Conservation (phyloP, 2,113 vertebrate species). For the Mustelus asterias region DNA sequence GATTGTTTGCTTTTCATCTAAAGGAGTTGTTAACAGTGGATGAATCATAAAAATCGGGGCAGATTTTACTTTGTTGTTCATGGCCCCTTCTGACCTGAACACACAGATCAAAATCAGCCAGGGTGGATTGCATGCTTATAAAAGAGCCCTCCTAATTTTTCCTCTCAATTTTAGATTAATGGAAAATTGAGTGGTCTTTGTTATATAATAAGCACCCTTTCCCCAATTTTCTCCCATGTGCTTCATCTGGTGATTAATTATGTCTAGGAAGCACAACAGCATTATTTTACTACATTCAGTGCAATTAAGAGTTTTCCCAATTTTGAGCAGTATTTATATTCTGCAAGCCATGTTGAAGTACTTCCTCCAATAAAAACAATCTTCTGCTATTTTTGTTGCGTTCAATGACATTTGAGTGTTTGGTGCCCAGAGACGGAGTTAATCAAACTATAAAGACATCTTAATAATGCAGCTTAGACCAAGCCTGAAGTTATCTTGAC, state of each 20-base stretch:
- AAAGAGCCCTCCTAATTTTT: not conserved
- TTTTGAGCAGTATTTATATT: not conserved
- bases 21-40: too few relatives aligned
- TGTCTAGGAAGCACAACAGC: not conserved
- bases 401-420: not conserved
- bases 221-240: not conserved
- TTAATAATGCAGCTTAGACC: not conserved
- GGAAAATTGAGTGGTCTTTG: not conserved
- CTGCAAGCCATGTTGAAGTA: not conserved
- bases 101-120: not conserved
- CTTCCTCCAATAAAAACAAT: not conserved
- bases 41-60: not conserved
- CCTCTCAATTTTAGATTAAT: not conserved
- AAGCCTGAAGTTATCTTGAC: not conserved
- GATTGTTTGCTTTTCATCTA: too few relatives aligned
- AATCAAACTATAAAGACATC: not conserved
- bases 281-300: not conserved
- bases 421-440: not conserved
- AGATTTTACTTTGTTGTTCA: not conserved
- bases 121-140: not conserved
- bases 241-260: not conserved
- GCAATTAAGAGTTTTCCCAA: not conserved
- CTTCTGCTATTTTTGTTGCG: not conserved
- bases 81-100: not conserved
- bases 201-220: not conserved